Conservation (phyloP, 1,140 invertebrate genomes). For the Drosophila parvula region DNA sequence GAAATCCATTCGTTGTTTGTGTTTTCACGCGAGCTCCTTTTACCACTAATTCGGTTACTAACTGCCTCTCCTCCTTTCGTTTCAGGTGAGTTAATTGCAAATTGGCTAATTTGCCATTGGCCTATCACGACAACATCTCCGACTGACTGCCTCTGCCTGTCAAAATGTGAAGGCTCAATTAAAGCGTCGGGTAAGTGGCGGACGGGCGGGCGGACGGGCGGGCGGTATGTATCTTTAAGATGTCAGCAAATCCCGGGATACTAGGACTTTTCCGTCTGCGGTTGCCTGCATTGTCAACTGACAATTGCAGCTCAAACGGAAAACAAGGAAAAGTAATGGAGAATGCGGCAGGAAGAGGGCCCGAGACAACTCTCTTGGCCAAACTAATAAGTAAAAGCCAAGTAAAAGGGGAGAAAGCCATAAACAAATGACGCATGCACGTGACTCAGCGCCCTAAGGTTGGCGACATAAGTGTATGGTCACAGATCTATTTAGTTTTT, state of each 20-base stretch:
- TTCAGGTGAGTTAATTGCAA: constrained; percentile 30
- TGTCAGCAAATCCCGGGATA: constrained; percentile 16
- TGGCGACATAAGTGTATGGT: not conserved
- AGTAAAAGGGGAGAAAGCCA: constrained; percentile 55
- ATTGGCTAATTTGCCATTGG: constrained; percentile 21
- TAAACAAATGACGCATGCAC: constrained; percentile 70
- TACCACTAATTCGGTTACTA: constrained; percentile 26
- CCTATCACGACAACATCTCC: not conserved
- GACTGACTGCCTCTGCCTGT: not conserved
- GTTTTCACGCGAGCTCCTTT: constrained; percentile 48
- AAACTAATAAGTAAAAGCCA: constrained; percentile 54
- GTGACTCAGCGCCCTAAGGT: constrained; percentile 20
- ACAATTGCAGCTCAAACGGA: constrained; percentile 60
- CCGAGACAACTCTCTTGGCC: not conserved
- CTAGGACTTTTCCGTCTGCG: constrained; percentile 31
- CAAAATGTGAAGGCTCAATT: constrained; percentile 31
- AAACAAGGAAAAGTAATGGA: constrained; percentile 10
- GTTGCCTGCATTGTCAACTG: constrained; percentile 57
- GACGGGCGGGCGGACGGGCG: too few species aligned
- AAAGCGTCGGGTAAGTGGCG: constrained; percentile 20
- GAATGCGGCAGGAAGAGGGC: not conserved
- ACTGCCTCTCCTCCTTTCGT: constrained; percentile 17
- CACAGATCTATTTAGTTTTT: too few species aligned
- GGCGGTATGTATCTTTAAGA: constrained; percentile 23
- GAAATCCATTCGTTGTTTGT: constrained; percentile 25